phyloP scores from a whole-genome alignment of 2,113 vertebrate genomes.

The Melospiza georgiana region DNA sequence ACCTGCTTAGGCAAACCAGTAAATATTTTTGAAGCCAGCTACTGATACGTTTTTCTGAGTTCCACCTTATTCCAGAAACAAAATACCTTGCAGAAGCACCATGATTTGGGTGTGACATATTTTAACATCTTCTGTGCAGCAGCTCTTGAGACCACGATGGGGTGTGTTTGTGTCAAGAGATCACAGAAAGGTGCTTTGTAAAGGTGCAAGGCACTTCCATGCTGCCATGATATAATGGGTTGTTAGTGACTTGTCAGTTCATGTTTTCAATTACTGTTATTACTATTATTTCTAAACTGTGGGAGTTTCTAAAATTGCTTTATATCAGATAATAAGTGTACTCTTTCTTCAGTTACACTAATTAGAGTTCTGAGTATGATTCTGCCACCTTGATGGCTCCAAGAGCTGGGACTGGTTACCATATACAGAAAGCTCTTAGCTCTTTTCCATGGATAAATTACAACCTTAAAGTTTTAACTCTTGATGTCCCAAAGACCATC shows the following conservation, averaged over 20 bases:
- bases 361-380: conserved; percentile 49
- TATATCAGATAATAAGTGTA: conserved; percentile 51
- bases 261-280: conserved; percentile 58
- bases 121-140: neutral
- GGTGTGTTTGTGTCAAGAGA: neutral
- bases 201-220: neutral
- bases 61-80: neutral
- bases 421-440: neutral
- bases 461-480: conserved; percentile 23
- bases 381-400: conserved; percentile 3
- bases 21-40: neutral
- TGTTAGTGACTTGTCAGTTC: conserved; percentile 53
- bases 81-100: neutral
- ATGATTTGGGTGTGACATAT: rapidly evolving
- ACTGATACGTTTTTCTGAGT: neutral
- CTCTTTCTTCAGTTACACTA: conserved; percentile 49
- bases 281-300: conserved; percentile 43
- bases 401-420: neutral
- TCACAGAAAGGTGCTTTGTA: neutral
- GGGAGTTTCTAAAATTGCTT: conserved; percentile 37
- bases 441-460: neutral
- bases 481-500: neutral
- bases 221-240: neutral
- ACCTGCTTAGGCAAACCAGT: neutral
- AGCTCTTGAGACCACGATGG: neutral